A percentile compares a stretch with the other conserved stretches of the same genome.
Conservation (phyloP, 2,113 vertebrate species). For the Phaethon lepturus region DNA sequence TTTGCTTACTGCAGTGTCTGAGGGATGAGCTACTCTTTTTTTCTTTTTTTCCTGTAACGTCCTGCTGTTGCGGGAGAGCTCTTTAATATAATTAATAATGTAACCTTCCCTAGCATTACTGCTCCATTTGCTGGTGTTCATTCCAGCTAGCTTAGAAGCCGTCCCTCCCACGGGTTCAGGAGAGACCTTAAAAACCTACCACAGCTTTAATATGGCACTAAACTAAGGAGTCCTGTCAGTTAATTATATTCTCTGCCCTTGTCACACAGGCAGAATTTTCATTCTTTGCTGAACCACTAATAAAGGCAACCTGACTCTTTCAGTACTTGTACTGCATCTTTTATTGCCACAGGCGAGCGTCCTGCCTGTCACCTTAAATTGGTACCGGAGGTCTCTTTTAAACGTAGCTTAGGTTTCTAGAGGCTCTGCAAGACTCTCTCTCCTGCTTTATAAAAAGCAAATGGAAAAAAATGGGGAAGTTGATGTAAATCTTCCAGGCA, state of each 20-base stretch:
- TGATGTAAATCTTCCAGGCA: background rate
- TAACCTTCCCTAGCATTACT: background rate
- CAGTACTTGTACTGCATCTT: background rate
- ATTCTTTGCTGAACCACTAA: background rate
- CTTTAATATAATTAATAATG: background rate
- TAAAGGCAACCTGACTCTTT: background rate
- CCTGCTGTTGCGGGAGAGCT: background rate
- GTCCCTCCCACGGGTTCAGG: background rate
- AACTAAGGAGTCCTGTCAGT: background rate
- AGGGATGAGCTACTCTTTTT: background rate
- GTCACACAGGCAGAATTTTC: background rate
- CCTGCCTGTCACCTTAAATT: background rate
- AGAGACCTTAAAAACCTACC: background rate
- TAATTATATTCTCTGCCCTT: background rate
- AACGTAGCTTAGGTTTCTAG: background rate
- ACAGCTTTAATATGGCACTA: background rate
- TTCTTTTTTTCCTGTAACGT: background rate
- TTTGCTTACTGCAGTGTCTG: background rate
- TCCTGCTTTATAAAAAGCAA: background rate
- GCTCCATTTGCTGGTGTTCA: background rate
- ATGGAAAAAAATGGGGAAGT: background rate
- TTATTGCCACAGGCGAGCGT: background rate
- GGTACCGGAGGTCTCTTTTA: background rate
- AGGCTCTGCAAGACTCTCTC: background rate
- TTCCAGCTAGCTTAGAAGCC: background rate